These are phyloP conservation scores for Punctoribates punctum DNA, from an alignment of 2,888 invertebrate genomes.

Conservation along the genomic window DNA sequence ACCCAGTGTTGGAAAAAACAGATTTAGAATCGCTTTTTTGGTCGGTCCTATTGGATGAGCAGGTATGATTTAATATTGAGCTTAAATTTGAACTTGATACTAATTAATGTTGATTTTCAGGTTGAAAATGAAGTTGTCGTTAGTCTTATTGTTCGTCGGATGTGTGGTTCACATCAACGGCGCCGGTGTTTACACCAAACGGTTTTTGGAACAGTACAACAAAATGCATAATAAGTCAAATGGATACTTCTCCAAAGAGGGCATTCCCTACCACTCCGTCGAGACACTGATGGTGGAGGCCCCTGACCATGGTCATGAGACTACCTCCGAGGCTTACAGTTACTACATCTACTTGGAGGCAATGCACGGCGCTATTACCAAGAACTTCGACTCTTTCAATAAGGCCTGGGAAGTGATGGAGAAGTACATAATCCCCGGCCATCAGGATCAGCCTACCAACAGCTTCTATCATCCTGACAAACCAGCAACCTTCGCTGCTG, in stretches of 20 bases:
- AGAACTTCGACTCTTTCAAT: background rate
- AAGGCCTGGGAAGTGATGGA: constrained; percentile 2
- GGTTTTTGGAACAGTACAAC: background rate
- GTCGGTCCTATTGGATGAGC: no score
- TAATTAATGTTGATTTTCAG: no score
- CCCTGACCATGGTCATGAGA: background rate
- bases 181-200: constrained; percentile 10
- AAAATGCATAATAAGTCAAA: background rate
- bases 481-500: background rate
- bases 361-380: background rate
- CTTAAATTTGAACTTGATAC: no score
- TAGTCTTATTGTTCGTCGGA: background rate
- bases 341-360: constrained; percentile 17
- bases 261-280: constrained; percentile 7
- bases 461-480: background rate
- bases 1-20: no score
- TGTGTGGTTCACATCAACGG: background rate
- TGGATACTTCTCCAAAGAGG: background rate
- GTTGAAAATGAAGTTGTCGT: background rate
- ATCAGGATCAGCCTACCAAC: background rate
- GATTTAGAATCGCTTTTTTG: no score
- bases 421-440: background rate
- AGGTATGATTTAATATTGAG: no score
- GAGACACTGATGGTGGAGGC: constrained; percentile 11
- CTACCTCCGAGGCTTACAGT: constrained; percentile 1